Conservation (phyloP, 2,888 invertebrate species). For the Thelaira solivaga region DNA sequence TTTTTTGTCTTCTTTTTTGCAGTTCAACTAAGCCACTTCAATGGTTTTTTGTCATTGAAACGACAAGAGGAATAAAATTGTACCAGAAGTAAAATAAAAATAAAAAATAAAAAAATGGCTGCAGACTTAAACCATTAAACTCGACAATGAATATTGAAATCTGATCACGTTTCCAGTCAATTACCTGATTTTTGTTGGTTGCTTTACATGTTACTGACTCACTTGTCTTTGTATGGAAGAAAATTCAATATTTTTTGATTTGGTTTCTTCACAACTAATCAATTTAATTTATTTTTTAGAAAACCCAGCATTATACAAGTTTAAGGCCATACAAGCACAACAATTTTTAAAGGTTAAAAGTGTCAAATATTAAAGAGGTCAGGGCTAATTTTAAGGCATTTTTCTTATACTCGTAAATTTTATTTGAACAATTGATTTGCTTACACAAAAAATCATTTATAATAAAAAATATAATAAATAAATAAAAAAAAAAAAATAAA, state of each 20-base stretch:
- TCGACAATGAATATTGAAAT: constrained; percentile 73
- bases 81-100: background rate
- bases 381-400: too few species aligned
- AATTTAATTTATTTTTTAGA: too few species aligned
- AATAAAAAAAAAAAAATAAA: too few species aligned
- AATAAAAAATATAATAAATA: too few species aligned
- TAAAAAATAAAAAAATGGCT: background rate
- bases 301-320: too few species aligned
- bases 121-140: constrained; percentile 67
- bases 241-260: constrained; percentile 30
- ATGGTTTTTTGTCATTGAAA: constrained; percentile 45
- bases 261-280: too few species aligned
- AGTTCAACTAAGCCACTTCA: constrained; percentile 14
- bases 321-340: too few species aligned
- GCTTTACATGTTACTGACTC: constrained; percentile 23
- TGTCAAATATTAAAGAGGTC: too few species aligned
- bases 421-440: too few species aligned
- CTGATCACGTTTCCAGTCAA: constrained; percentile 76
- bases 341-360: too few species aligned
- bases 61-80: background rate
- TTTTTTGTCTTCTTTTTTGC: background rate
- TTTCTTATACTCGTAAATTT: too few species aligned
- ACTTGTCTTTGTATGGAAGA: background rate
- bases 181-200: constrained; percentile 70
- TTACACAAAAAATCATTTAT: too few species aligned